Base-by-base conservation (phyloP, 2,113 vertebrate genomes). In the Tringa solitaria region DNA sequence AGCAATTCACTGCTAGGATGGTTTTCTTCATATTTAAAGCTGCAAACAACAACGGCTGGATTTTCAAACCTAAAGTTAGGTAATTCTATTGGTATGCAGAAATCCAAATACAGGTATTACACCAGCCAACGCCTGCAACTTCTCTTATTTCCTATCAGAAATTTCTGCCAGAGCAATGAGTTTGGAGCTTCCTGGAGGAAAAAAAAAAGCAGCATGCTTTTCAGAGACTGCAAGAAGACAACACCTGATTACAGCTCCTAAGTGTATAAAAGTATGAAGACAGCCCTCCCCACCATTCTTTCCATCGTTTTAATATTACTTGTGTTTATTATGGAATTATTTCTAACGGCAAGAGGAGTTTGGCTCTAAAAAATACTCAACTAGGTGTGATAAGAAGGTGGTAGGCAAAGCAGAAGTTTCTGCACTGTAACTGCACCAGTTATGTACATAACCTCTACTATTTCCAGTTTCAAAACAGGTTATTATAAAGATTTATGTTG, bases 31-130 rank as follows among this genome's bases (percentile, higher is more conserved):
- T 67, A 85, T 51, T 53, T 12, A 86, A 88, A 93, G 60, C 30
- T 72, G 32, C 33, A 45, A 90, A 82, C 57, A 87, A 63, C 57
- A 43, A 68, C 30, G 30, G 46, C 24, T 4, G 4, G 60, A 68
- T 78, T 89, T 93, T 93, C 69, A 87, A 82, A 92, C 57, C 68
- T 75, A 0, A 80, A 68, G 75, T 92, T 90, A 93, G 69, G 84
- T 74, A 95, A 75, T 41, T 74, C 72, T 65, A 0, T 4, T 74
- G 82, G 82, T 61, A 94, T 89, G 91, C 89, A 95, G 83, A 92
- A 93, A 96, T 69, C 37, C 79, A 95, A 92, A 90, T 46, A 90
- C 54, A 92, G 73, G 78, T 94, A 93, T 74, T 59, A 59, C 37
- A 70, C 15, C 83, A 85, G 85, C 51, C 89, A 95, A 77, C 2